Evolutionary conservation across 2,797 vertebrate genomes (phyloP).

Genomic region (Danio tinwini): DNA sequence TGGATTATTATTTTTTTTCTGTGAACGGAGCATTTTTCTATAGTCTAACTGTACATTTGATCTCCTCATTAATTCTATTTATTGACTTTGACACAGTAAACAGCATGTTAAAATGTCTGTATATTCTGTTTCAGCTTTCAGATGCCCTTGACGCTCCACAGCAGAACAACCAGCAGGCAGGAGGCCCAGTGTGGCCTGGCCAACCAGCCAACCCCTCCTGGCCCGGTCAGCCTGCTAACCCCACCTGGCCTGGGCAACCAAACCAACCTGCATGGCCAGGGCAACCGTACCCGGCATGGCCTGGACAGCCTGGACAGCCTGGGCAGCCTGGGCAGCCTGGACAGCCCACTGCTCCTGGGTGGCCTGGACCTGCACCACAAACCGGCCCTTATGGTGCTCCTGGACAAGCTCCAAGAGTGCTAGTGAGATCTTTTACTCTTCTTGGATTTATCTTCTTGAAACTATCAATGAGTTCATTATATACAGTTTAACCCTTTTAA

Average conservation of each 20-base stretch:
- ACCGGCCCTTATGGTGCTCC: constrained; percentile 42
- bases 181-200: constrained; percentile 37
- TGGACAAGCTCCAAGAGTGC: background rate
- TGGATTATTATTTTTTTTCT: too few relatives aligned
- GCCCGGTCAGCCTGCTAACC: constrained; percentile 35
- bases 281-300: constrained; percentile 34
- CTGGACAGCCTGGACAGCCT: constrained; percentile 44
- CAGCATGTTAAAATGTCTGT: background rate
- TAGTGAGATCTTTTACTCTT: constrained; percentile 53
- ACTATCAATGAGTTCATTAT: background rate
- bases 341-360: constrained; percentile 54
- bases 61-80: background rate
- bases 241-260: constrained; percentile 22
- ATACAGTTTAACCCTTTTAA: background rate
- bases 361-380: constrained; percentile 52
- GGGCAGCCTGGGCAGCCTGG: constrained; percentile 47
- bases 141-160: constrained; percentile 59
- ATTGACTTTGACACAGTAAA: background rate
- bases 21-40: too few relatives aligned
- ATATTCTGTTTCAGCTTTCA: constrained; percentile 51
- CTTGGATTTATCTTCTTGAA: constrained; percentile 2
- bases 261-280: constrained; percentile 35
- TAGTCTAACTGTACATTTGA: background rate
- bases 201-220: constrained; percentile 31
- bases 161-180: constrained; percentile 31